Evolutionary conservation across 2,113 vertebrate species (phyloP), one percentile per base, ranked within the genome.

Genomic region (Theristicus caerulescens): DNA sequence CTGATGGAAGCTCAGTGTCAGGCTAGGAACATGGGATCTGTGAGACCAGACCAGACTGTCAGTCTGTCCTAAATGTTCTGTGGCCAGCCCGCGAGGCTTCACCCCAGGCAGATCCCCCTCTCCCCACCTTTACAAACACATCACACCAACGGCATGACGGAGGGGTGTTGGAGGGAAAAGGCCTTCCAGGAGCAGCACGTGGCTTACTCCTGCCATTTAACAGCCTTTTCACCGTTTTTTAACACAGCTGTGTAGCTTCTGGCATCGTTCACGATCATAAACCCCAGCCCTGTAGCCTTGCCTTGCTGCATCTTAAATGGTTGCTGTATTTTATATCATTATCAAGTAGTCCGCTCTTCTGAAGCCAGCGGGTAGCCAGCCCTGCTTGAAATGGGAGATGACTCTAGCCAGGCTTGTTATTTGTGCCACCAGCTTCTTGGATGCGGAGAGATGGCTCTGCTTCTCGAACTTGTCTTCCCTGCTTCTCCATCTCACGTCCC

Each of bases 401-500:
- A 64, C 73, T 95, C 64, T 64, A 92, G 88, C 69, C 91, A 80
- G 86, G 93, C 94, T 97, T 94, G 55, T 88, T 82, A 31, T 64
- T 91, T 94, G 88, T 94, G 94, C 93, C 95, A 80, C 89, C 74
- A 93, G 78, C 84, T 95, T 95, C 93, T 91, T 82, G 67, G 78
- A 90, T 85, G 82, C 18, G 4, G 93, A 94, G 94, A 91, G 69
- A 27, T 77, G 29, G 80, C 59, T 96, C 94, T 96, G 78, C 79
- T 95, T 97, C 91, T 97, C 87, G 65, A 94, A 82, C 82, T 85
- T 87, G 81, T 87, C 94, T 95, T 95, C 78, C 78, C 82, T 85
- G 89, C 93, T 96, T 87, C 64, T 94, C 77, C 79, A 86, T 78
- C 82, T 94, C 54, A 26, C 55, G 51, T 88, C n/a, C 79, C 36